Conservation (phyloP, 2,113 vertebrate genomes). For the Tragelaphus buxtoni region DNA sequence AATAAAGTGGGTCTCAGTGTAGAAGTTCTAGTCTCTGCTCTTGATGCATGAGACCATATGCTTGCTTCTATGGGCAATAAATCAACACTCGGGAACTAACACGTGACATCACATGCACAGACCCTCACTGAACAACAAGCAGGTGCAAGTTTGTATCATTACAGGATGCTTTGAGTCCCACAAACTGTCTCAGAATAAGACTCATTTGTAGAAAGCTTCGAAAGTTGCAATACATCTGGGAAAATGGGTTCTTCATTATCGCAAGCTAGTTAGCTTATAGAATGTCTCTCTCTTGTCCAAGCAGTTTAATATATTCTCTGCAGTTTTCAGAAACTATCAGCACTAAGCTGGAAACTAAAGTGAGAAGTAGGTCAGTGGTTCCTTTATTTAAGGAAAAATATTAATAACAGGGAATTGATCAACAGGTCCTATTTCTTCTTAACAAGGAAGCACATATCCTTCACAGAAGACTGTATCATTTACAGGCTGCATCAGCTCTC, state of each 20-base stretch:
- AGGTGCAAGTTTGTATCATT: background rate
- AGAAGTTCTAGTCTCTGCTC: background rate
- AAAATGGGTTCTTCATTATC: background rate
- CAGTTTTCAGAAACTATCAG: background rate
- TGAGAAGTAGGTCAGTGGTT: background rate
- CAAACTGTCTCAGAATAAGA: background rate
- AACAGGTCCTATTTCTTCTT: background rate
- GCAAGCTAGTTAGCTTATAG: background rate
- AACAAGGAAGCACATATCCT: fast-evolving
- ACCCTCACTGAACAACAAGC: background rate
- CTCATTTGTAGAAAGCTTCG: background rate
- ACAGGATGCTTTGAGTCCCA: background rate
- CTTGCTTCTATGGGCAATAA: background rate
- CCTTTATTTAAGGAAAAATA: background rate
- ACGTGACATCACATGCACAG: background rate
- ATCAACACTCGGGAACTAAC: background rate
- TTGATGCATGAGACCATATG: fast-evolving
- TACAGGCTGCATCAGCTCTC: background rate
- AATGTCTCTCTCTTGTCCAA: background rate
- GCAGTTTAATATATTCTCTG: background rate
- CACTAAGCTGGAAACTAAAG: background rate
- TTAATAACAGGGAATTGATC: background rate
- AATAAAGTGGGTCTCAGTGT: background rate
- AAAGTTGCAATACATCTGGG: background rate
- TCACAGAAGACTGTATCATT: background rate